Percentiles rank a stretch among this genome's conserved stretches.
Conservation (phyloP, 2,888 invertebrate genomes). For the Balanococcus diminutus region DNA sequence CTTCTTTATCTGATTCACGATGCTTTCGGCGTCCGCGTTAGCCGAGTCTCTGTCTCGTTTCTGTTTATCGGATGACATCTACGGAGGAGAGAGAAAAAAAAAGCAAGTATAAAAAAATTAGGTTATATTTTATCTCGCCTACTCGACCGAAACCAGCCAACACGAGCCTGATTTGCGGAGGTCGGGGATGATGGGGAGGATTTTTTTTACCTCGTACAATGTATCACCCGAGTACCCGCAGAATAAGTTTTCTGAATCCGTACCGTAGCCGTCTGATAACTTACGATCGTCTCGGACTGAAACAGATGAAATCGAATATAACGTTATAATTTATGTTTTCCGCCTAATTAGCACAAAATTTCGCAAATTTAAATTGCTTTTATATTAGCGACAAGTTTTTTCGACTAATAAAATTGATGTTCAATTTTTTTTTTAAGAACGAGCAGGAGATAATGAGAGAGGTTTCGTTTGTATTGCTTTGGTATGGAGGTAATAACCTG, state of each 20-base stretch:
- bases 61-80: constrained; percentile 40
- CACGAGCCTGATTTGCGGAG: too few relatives aligned
- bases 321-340: not conserved
- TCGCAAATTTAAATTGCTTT: not conserved
- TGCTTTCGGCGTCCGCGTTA: constrained; percentile 51
- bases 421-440: not conserved
- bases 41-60: constrained; percentile 48
- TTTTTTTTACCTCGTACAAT: constrained; percentile 43
- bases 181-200: too few relatives aligned
- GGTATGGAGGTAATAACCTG: not conserved
- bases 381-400: not conserved
- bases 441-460: not conserved
- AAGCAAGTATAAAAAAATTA: too few relatives aligned
- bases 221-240: constrained; percentile 22
- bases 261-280: constrained; percentile 42
- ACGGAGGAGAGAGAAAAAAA: not conserved
- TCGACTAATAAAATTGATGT: not conserved
- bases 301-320: constrained; percentile 18
- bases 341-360: not conserved
- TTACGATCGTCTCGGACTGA: constrained; percentile 30
- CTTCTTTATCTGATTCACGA: constrained; percentile 52
- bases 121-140: not conserved
- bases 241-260: constrained; percentile 33
- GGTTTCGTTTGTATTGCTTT: too few relatives aligned
- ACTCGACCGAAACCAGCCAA: too few relatives aligned